These are phyloP conservation scores for Ricordea florida DNA, from an alignment of 92 coral and sea anemone genomes.

Conservation along the genomic window DNA sequence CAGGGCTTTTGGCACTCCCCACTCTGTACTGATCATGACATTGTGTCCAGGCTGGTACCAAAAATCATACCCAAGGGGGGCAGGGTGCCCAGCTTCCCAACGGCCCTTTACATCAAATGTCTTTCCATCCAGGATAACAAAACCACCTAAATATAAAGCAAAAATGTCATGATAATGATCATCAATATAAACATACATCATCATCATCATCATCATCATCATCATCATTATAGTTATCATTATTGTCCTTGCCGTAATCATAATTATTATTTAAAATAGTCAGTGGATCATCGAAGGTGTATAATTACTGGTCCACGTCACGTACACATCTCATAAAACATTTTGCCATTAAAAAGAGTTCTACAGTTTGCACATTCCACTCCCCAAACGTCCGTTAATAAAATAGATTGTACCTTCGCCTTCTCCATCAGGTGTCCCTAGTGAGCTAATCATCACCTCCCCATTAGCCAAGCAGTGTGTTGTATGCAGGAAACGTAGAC, in stretches of 20 bases:
- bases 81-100: constrained; percentile 82
- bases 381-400: background rate
- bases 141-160: constrained; percentile 68
- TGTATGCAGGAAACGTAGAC: constrained; percentile 79
- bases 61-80: constrained; percentile 91
- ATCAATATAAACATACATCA: too few relatives aligned
- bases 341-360: too few relatives aligned
- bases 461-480: constrained; percentile 93
- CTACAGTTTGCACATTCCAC: background rate
- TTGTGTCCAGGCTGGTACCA: constrained; percentile 99
- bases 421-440: constrained; percentile 85
- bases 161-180: too few relatives aligned
- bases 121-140: constrained; percentile 91
- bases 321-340: too few relatives aligned
- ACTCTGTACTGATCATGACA: constrained; percentile 93
- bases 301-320: too few relatives aligned
- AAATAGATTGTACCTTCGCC: constrained; percentile 67
- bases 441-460: constrained; percentile 89
- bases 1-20: constrained; percentile 91
- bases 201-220: too few relatives aligned
- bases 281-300: too few relatives aligned
- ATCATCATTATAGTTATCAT: too few relatives aligned
- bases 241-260: too few relatives aligned
- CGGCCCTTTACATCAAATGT: constrained; percentile 90
- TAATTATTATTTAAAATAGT: too few relatives aligned